These are phyloP conservation scores for Ephialtes manifestator DNA, from an alignment of 2,888 invertebrate genomes.

Conservation along the genomic window DNA sequence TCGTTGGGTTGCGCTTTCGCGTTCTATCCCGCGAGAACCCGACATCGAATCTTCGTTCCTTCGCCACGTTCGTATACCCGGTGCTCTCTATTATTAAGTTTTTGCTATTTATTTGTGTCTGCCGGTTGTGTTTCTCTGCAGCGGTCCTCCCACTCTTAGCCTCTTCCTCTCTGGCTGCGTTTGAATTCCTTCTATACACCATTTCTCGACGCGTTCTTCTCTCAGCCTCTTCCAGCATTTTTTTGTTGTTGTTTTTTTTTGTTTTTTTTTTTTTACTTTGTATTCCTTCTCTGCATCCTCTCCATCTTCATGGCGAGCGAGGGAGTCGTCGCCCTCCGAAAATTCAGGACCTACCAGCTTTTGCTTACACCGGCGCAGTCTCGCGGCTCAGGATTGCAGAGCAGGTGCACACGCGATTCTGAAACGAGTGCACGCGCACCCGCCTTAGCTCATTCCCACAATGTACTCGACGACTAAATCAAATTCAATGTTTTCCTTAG, in stretches of 20 bases:
- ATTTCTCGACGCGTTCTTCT: constrained; percentile 26
- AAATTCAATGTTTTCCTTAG: not conserved
- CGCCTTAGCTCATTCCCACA: not conserved
- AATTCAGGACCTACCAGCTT: constrained; percentile 53
- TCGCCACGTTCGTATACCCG: constrained; percentile 57
- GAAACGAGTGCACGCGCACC: constrained; percentile 36
- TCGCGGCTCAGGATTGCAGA: constrained; percentile 22
- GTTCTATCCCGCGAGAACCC: constrained; percentile 51
- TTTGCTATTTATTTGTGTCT: constrained; percentile 86
- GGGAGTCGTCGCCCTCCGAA: constrained; percentile 69
- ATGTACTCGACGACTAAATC: not conserved
- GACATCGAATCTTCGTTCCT: constrained; percentile 39
- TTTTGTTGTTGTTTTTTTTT: constrained; percentile 29
- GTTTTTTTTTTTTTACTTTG: constrained; percentile 21
- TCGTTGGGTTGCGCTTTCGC: constrained; percentile 30
- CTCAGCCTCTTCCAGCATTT: constrained; percentile 17
- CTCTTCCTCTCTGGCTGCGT: constrained; percentile 28
- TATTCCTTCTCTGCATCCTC: constrained; percentile 9
- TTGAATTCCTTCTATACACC: constrained; percentile 34
- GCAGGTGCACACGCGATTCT: constrained; percentile 57
- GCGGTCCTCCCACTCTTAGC: constrained; percentile 60
- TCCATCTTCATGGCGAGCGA: constrained; percentile 22
- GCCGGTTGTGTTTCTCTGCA: constrained; percentile 74
- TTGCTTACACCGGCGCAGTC: constrained; percentile 30
- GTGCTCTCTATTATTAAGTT: constrained; percentile 85